Percentiles rank a stretch among this genome's conserved stretches.
Conservation (phyloP, 2,113 vertebrate species). For the Pterocles gutturalis region DNA sequence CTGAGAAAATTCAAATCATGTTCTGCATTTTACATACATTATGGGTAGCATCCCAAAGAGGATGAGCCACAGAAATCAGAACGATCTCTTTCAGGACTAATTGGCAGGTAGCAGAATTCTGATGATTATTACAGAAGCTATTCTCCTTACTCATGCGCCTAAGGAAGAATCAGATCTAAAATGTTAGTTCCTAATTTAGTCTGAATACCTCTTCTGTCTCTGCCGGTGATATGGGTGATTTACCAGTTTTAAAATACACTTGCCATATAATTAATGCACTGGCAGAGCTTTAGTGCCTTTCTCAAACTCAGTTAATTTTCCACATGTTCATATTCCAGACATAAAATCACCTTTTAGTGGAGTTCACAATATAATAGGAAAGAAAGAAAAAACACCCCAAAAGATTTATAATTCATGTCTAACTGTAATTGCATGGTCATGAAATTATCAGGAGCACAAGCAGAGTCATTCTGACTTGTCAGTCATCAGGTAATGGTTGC, state of each 20-base stretch:
- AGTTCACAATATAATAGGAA: neutral
- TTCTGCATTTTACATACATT: neutral
- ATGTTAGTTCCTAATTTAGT: neutral
- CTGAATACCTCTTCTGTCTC: constrained; percentile 3
- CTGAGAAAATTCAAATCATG: neutral
- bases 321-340: neutral
- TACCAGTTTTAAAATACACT: constrained; percentile 18
- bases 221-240: neutral
- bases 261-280: constrained; percentile 37
- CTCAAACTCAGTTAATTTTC: constrained; percentile 54
- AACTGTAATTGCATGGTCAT: neutral
- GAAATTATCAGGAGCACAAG: constrained; percentile 21
- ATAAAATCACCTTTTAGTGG: constrained; percentile 43
- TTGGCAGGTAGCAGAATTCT: neutral
- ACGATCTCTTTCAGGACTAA: neutral
- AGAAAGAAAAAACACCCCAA: neutral
- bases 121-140: neutral
- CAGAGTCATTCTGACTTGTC: neutral
- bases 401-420: neutral
- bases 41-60: neutral
- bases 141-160: neutral
- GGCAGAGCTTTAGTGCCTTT: constrained; percentile 17
- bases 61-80: neutral
- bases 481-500: neutral
- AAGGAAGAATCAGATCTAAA: constrained; percentile 24